Base-by-base conservation (phyloP, 2,113 vertebrate species). In the Phyllopteryx taeniolatus region DNA sequence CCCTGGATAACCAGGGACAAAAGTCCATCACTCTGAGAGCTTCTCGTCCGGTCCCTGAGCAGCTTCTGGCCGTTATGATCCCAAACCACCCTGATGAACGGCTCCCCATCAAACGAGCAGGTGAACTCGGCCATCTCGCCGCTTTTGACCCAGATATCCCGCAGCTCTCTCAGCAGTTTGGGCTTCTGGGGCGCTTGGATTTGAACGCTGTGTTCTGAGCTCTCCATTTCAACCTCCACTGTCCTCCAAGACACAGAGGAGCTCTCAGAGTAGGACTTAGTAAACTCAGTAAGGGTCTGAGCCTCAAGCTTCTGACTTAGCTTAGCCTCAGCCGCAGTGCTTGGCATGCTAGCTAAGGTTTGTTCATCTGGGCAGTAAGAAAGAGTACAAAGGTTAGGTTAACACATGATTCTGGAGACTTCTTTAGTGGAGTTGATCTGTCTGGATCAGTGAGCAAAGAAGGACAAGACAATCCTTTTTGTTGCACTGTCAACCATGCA, bases 301-400 rank as follows among this genome's bases (percentile, higher is more conserved):
- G 87, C 77, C 91, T 91, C 91, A 78, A 35, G 85, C 22, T 89
- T 90, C 79, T 91, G 90, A 90, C 85, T 91, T 85, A 91, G 90
- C 85, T 93, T 74, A 79, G 93, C 89, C 90, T 94, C 77, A 65
- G 76, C 89, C 90, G 85, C 92, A 87, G 91, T 86, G 90, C 82
- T 95, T 60, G 85, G 81, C 80, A 87, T 82, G 74, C 86, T 96
- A 95, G 83, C 94, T 95, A 97, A 79, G 91, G 87, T 87, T 94
- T 88, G 92, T 86, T 92, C 87, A 95, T 94, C 93, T 93, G 87
- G 88, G 89, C 88, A 80, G 78, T 83, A 87, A 86, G 84, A 91
- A 89, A 89, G 84, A 87, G 88, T 86, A 89, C 84, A 89, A 83
- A 72, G 84, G 83, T 88, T 84, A 91, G 80, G 86, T 87, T 82